phyloP scores from a whole-genome alignment of 2,797 vertebrate species.

The Eurystomus glaucurus region DNA sequence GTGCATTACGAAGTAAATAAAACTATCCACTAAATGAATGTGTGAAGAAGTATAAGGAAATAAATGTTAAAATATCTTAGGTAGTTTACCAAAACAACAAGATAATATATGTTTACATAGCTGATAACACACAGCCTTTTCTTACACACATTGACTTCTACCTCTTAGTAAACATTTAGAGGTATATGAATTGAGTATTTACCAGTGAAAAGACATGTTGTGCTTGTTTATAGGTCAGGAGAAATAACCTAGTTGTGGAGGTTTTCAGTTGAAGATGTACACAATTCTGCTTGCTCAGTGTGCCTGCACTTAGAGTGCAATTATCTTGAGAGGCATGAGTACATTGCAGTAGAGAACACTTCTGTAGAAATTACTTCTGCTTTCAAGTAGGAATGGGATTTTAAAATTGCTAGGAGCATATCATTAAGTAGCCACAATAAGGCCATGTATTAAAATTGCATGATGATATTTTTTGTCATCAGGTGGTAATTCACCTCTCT shows the following conservation, averaged over 20 bases:
- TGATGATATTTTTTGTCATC: slow-evolving; percentile 34
- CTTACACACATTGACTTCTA: background rate
- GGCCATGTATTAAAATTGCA: slow-evolving; percentile 49
- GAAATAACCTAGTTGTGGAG: background rate
- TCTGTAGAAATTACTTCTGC: slow-evolving; percentile 22
- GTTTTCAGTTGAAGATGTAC: background rate
- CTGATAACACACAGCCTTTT: background rate
- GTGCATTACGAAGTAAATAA: background rate
- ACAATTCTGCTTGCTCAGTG: slow-evolving; percentile 40
- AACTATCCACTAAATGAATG: background rate
- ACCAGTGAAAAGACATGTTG: background rate
- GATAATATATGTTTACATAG: background rate
- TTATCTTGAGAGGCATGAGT: background rate
- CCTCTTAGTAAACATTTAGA: background rate
- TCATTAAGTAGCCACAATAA: slow-evolving; percentile 25
- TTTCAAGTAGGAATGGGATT: slow-evolving; percentile 53
- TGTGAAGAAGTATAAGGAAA: background rate
- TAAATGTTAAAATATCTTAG: background rate
- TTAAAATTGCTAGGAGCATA: slow-evolving; percentile 13
- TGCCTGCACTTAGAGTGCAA: background rate
- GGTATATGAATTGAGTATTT: background rate
- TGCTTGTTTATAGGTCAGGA: background rate
- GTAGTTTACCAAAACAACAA: background rate
- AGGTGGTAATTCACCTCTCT: slow-evolving; percentile 13
- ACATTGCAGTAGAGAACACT: background rate